These are phyloP conservation scores for Drosophila novamexicana DNA, from an alignment of 1,140 invertebrate species.

Conservation along the genomic window DNA sequence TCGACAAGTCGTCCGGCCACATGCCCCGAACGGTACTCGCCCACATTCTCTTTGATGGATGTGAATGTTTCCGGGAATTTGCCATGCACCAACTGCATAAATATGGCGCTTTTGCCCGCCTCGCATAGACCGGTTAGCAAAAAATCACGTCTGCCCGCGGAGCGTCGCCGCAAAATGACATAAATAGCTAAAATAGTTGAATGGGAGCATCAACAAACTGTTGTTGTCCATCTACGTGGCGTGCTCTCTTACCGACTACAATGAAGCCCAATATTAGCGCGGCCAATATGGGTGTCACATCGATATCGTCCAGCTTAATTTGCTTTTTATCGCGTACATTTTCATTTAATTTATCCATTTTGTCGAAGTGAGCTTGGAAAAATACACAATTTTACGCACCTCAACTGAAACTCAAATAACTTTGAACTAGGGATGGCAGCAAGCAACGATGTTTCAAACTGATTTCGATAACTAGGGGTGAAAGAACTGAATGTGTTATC, in stretches of 20 bases:
- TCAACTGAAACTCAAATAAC: slow-evolving; percentile 26
- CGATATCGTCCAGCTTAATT: slow-evolving; percentile 78
- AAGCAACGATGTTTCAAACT: background rate
- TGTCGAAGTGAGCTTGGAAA: slow-evolving; percentile 2
- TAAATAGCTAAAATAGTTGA: slow-evolving; percentile 68
- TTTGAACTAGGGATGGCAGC: slow-evolving; percentile 5
- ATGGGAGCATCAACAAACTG: slow-evolving; percentile 10
- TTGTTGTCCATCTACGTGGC: slow-evolving; percentile 59
- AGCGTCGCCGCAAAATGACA: slow-evolving; percentile 77
- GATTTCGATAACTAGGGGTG: background rate
- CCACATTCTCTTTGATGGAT: slow-evolving; percentile 93
- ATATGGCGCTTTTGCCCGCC: slow-evolving; percentile 94
- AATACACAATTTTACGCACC: slow-evolving; percentile 6
- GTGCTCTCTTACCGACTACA: slow-evolving; percentile 85
- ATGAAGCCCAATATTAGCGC: slow-evolving; percentile 85
- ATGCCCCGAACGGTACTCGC: slow-evolving; percentile 87
- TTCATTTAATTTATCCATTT: slow-evolving; percentile 73
- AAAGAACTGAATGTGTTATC: background rate
- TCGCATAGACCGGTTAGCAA: slow-evolving; percentile 93
- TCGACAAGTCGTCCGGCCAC: slow-evolving; percentile 91
- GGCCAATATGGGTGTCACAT: slow-evolving; percentile 85
- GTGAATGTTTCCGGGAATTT: slow-evolving; percentile 92
- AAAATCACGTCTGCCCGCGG: slow-evolving; percentile 83
- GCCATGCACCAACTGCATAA: slow-evolving; percentile 89
- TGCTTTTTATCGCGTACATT: slow-evolving; percentile 49